Percentiles rank a stretch among this genome's conserved stretches.
Conservation (phyloP, 2,113 vertebrate genomes). For the Dolichotis patagonum region DNA sequence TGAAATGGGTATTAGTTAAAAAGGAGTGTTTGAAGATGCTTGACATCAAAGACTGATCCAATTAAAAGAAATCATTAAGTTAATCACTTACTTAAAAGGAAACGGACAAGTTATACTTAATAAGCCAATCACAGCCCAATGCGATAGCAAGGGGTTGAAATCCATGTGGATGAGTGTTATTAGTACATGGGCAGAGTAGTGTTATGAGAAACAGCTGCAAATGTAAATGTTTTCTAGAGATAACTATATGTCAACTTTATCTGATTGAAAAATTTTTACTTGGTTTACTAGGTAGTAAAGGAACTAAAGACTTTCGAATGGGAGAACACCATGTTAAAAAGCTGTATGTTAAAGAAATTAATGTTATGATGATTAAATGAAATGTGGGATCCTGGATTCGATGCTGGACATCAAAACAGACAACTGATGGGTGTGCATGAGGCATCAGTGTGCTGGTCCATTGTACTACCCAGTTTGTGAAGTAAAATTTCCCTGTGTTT, state of each 20-base stretch:
- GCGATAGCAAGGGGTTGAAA: not conserved
- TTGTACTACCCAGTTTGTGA: not conserved
- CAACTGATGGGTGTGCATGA: not conserved
- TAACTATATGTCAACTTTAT: not conserved
- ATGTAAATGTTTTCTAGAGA: not conserved
- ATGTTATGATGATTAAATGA: not conserved
- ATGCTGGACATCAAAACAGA: not conserved
- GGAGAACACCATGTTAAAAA: not conserved
- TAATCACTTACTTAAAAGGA: not conserved
- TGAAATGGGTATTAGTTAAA: not conserved
- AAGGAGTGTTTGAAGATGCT: not conserved
- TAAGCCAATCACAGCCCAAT: not conserved
- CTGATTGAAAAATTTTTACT: not conserved
- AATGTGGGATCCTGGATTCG: not conserved
- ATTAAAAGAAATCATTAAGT: not conserved
- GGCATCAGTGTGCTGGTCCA: not conserved
- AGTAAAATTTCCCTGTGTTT: not conserved
- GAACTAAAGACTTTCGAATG: not conserved
- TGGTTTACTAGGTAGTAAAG: not conserved
- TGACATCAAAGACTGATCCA: not conserved
- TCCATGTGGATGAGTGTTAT: not conserved
- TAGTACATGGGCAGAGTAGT: not conserved
- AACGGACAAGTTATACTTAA: not conserved
- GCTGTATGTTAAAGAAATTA: not conserved
- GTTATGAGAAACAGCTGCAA: not conserved